Evolutionary conservation across 2,888 invertebrate genomes (phyloP), one percentile per base, ranked within the genome.

Genomic region (Eremobia ochroleuca): DNA sequence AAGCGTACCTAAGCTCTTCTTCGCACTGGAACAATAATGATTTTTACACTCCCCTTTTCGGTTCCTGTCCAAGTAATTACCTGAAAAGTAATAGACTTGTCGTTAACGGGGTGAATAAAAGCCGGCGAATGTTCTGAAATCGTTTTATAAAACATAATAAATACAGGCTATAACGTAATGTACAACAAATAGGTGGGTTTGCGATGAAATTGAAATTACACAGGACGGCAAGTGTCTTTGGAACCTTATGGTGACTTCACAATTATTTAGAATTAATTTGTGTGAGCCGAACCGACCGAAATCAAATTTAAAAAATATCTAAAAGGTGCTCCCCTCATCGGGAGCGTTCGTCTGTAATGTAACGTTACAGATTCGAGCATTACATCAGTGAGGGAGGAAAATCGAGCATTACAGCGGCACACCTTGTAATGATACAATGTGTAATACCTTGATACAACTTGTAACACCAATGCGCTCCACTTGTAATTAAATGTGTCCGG

Each of bases 141-240:
- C 73, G 89, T 95, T 96, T 96, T 96, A 96, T 95, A 95, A 95
- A 96, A 96, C 96, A 94, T 94, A 96, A 96, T 96, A 95, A 95
- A 96, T 96, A 95, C 95, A 95, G 92, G 94, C 94, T 95, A 90
- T 92, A 95, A 95, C 92, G 84, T 91, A 95, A 94, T 92, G 86
- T 89, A 94, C 92, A 96, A 96, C 94, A 94, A 94, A 94, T 91
- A 94, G 96, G 96, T 96, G 96, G 96, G 95, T 91, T 93, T 88
- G 90, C 85, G 86, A 88, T 91, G 87, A 90, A 92, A 91, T 87
- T 89, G 89, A 90, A 92, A 87, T 83, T 86, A 88, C 86, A 90
- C 83, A 93, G 95, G 96, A 96, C 95, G 96, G 95, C 94, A 94
- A 94, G 92, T 94, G 90, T 93, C 91, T 93, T 93, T 93, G 91